phyloP scores from a whole-genome alignment of 2,113 vertebrate species.

The Sinocyclocheilus maitianheensis region DNA sequence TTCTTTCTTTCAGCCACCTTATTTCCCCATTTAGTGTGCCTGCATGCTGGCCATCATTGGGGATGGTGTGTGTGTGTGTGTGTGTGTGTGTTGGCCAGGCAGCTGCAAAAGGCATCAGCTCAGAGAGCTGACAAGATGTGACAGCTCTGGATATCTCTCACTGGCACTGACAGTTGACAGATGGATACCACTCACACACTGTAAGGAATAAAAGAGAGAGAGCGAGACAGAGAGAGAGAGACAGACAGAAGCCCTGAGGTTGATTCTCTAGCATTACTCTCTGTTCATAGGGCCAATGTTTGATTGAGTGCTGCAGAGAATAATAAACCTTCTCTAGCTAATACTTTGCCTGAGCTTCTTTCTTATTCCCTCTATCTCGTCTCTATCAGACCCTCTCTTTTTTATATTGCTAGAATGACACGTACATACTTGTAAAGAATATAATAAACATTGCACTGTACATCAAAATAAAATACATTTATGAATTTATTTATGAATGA shows the following conservation, averaged over 20 bases:
- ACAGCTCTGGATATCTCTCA: slow-evolving; percentile 96
- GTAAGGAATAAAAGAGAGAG: slow-evolving; percentile 42
- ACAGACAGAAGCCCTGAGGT: slow-evolving; percentile 77
- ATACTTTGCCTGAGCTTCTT: slow-evolving; percentile 69
- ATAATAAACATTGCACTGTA: slow-evolving; percentile 4
- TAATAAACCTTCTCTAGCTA: slow-evolving; percentile 81
- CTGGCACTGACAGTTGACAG: slow-evolving; percentile 99
- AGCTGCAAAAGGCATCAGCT: slow-evolving; percentile 95
- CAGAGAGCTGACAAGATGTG: slow-evolving; percentile 92
- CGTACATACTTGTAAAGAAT: neutral
- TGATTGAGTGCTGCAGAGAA: slow-evolving; percentile 86
- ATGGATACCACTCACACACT: slow-evolving; percentile 97
- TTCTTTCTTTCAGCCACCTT: slow-evolving; percentile 49
- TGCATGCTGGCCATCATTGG: slow-evolving; percentile 77
- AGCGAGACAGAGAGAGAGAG: slow-evolving; percentile 29
- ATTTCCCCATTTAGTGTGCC: slow-evolving; percentile 61
- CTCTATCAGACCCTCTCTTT: slow-evolving; percentile 12
- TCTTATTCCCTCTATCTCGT: slow-evolving; percentile 34
- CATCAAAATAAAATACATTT: neutral
- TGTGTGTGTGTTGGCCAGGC: slow-evolving; percentile 68
- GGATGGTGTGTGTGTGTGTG: slow-evolving; percentile 68
- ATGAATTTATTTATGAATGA: too few relatives aligned
- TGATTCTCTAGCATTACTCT: slow-evolving; percentile 86
- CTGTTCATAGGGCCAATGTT: slow-evolving; percentile 84
- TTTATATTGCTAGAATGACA: slow-evolving; percentile 14